Conservation (phyloP, 2,113 vertebrate genomes). For the Pterocles burchelli region DNA sequence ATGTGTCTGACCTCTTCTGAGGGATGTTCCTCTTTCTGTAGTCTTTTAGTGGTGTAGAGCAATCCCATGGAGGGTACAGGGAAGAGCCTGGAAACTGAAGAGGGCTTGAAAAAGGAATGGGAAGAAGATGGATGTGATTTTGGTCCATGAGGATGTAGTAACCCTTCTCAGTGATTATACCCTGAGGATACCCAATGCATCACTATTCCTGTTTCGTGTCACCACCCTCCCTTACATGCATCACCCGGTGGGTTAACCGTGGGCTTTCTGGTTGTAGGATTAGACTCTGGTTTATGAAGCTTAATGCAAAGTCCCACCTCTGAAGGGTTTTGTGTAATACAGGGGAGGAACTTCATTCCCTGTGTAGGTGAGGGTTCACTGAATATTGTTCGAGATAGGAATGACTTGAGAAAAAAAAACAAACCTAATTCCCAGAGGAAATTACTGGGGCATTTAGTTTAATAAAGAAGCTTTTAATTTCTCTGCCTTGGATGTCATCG, state of each 20-base stretch:
- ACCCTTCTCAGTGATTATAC: background rate
- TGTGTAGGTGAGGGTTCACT: background rate
- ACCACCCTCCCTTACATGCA: background rate
- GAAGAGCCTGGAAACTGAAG: background rate
- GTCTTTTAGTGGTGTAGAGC: background rate
- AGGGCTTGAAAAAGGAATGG: background rate
- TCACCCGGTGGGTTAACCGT: background rate
- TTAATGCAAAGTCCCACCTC: background rate
- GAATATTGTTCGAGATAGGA: background rate
- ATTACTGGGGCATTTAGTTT: background rate
- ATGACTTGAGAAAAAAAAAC: background rate
- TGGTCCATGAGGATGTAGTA: background rate
- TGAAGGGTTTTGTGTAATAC: background rate
- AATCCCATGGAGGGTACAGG: background rate
- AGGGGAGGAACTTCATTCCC: background rate
- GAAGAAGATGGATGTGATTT: background rate
- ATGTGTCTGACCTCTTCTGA: background rate
- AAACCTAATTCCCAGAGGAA: background rate
- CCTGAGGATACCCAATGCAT: background rate
- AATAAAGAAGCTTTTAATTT: background rate
- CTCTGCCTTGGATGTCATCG: background rate
- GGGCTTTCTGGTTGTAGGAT: background rate
- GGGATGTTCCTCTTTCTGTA: background rate
- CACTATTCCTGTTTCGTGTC: background rate
- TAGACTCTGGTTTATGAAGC: background rate